Conservation (phyloP, 30 jellyfish, hydroid and myxozoan species). For the Aurelia sp. region DNA sequence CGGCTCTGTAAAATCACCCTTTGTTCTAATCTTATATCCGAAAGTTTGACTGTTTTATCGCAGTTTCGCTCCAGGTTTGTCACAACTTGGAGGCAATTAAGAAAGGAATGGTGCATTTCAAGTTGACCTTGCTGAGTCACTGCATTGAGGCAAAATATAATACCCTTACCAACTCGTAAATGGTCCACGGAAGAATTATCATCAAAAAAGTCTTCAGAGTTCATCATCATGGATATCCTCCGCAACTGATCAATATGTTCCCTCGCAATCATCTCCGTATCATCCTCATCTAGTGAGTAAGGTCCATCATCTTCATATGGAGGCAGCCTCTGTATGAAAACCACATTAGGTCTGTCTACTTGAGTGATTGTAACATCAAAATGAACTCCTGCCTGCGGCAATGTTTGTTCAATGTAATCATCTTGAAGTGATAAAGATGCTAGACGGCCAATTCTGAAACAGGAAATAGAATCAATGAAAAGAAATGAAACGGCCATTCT, state of each 20-base stretch:
- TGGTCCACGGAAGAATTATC: slow-evolving; percentile 18
- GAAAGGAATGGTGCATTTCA: too few species aligned
- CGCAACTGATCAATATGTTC: slow-evolving; percentile 42
- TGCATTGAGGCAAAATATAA: too few species aligned
- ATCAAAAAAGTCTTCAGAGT: slow-evolving; percentile 45
- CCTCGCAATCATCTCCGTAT: slow-evolving; percentile 46
- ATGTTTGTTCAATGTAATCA: slow-evolving; percentile 17
- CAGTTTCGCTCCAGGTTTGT: too few species aligned
- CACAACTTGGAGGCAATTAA: too few species aligned
- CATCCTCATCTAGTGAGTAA: slow-evolving; percentile 46
- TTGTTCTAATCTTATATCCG: too few species aligned
- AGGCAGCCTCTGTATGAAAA: slow-evolving; percentile 76
- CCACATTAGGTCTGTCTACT: slow-evolving; percentile 73
- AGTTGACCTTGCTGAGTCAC: too few species aligned
- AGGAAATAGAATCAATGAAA: not conserved
- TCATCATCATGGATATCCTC: slow-evolving; percentile 19
- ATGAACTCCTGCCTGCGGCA: slow-evolving; percentile 79
- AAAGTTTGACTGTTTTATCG: too few species aligned
- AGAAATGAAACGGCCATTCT: too few species aligned
- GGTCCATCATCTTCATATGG: slow-evolving; percentile 24
- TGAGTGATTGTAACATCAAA: slow-evolving; percentile 89
- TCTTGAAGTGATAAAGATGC: slow-evolving; percentile 4
- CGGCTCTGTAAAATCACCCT: too few species aligned
- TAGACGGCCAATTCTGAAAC: slow-evolving; percentile 24
- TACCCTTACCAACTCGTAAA: slow-evolving; percentile 3